Evolutionary conservation across 2,113 vertebrate species (phyloP).

Genomic region (Hipposideros armiger): DNA sequence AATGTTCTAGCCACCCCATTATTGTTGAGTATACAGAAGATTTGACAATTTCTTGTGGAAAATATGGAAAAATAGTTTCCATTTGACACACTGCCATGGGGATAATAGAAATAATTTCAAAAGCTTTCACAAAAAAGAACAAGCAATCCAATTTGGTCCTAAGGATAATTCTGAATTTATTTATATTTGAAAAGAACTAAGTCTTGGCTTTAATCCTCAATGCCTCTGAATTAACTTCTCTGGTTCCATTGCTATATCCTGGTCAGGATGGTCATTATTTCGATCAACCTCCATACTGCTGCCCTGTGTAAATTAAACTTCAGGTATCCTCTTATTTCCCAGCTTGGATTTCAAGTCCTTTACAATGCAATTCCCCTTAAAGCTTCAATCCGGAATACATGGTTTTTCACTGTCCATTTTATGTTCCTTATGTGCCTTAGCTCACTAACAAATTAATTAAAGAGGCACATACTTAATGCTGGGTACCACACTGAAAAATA

Average conservation of each 20-base stretch:
- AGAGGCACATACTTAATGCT: not conserved
- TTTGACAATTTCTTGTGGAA: not conserved
- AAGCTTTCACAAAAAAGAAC: constrained; percentile 23
- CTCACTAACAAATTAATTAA: not conserved
- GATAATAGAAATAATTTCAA: constrained; percentile 39
- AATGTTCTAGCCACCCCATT: not conserved
- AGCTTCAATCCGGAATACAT: not conserved
- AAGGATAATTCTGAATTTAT: constrained; percentile 31
- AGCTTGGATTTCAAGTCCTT: not conserved
- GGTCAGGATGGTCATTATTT: not conserved
- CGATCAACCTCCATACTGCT: not conserved
- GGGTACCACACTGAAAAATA: not conserved
- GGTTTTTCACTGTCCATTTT: not conserved
- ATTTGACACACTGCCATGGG: not conserved
- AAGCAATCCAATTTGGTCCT: not conserved
- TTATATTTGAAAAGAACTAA: not conserved
- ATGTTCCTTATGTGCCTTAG: not conserved
- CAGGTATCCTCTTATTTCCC: not conserved
- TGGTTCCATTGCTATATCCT: not conserved
- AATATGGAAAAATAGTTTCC: not conserved
- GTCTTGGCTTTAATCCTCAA: not conserved
- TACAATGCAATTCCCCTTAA: not conserved
- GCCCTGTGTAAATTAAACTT: not conserved
- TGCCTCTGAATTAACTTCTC: not conserved
- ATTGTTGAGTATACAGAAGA: not conserved